phyloP scores from a whole-genome alignment of 2,113 vertebrate species.

The Ifrita kowaldi region DNA sequence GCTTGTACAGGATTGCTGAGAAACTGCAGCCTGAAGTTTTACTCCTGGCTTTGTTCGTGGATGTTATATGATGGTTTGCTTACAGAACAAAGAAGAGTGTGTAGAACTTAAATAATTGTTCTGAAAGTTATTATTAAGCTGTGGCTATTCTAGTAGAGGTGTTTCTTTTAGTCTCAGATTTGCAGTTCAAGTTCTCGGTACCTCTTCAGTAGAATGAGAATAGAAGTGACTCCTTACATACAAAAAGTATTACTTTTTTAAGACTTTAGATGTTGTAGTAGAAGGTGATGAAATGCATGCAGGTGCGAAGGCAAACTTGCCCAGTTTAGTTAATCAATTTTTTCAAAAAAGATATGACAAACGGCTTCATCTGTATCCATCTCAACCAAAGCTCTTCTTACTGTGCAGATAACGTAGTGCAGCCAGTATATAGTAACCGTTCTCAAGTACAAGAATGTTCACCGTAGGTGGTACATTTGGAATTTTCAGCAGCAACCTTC shows the following conservation, averaged over 20 bases:
- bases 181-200: neutral
- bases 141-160: neutral
- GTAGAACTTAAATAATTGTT: neutral
- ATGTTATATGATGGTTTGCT: neutral
- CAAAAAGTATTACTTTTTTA: neutral
- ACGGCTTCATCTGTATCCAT: neutral
- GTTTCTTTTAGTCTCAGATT: neutral
- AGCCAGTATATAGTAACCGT: neutral
- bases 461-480: neutral
- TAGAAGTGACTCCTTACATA: neutral
- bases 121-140: neutral
- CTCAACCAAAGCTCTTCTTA: neutral
- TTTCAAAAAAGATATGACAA: neutral
- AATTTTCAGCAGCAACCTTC: neutral
- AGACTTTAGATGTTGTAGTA: neutral
- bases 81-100: neutral
- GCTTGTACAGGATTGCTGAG: neutral
- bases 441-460: neutral
- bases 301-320: neutral
- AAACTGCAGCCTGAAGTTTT: neutral
- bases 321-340: neutral
- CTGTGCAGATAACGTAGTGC: neutral
- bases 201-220: neutral
- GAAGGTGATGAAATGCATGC: neutral
- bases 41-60: neutral